These are phyloP conservation scores for Aradophagus sp. DNA, from an alignment of 1,140 invertebrate species.

Conservation along the genomic window DNA sequence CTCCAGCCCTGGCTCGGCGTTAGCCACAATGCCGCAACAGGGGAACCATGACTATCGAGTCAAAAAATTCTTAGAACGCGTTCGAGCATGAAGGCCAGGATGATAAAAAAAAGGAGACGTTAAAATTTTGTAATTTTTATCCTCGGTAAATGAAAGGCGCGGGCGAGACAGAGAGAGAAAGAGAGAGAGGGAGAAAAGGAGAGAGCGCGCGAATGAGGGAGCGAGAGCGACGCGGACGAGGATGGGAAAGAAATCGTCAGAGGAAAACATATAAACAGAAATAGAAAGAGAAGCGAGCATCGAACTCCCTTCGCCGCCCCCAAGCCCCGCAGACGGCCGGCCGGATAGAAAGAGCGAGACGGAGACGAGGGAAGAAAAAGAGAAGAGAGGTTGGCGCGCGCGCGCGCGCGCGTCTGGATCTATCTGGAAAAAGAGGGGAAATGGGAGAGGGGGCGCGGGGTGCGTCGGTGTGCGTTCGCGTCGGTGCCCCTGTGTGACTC, in stretches of 20 bases:
- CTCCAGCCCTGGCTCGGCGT: slow-evolving; percentile 17
- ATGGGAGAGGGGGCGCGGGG: slow-evolving; percentile 1
- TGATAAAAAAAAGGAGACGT: slow-evolving; percentile 58
- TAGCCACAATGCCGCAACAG: slow-evolving; percentile 44
- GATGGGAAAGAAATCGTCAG: slow-evolving; percentile 4
- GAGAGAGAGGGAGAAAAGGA: slow-evolving; percentile 22
- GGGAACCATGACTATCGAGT: slow-evolving; percentile 49
- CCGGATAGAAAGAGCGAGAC: slow-evolving; percentile 12
- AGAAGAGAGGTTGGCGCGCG: slow-evolving; percentile 31
- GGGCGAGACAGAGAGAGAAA: slow-evolving; percentile 39
- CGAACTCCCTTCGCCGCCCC: too few species aligned
- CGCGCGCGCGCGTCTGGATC: slow-evolving; percentile 22
- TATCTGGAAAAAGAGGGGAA: slow-evolving; percentile 34
- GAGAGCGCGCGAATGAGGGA: neutral
- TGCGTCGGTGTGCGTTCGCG: slow-evolving; percentile 16
- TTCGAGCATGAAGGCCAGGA: slow-evolving; percentile 59
- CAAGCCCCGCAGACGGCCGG: neutral
- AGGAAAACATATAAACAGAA: slow-evolving; percentile 31
- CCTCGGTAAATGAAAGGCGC: slow-evolving; percentile 51
- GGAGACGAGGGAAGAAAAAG: slow-evolving; percentile 3
- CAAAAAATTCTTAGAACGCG: slow-evolving; percentile 65
- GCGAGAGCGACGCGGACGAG: slow-evolving; percentile 14
- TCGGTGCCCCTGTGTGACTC: slow-evolving; percentile 50
- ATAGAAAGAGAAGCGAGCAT: slow-evolving; percentile 4
- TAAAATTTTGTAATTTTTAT: slow-evolving; percentile 64